Evolutionary conservation across 2,888 invertebrate species (phyloP), one percentile per base, ranked within the genome.

Genomic region (Phyllotreta striolata): DNA sequence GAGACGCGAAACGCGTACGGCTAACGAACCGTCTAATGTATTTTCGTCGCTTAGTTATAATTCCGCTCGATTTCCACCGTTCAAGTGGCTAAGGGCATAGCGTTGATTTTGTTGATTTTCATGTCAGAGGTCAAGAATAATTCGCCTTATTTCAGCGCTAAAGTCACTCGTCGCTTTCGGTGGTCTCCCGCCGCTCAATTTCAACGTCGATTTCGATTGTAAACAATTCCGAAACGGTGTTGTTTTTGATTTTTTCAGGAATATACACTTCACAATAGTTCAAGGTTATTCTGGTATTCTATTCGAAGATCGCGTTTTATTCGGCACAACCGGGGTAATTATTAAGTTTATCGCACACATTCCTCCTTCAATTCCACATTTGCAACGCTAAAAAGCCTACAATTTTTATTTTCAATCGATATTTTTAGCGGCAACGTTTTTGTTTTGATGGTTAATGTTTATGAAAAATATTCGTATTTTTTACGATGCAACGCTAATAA

Each of bases 71-170:
- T 12, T 55, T 58, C 34, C 44, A 39, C 43, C 60, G 39, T 60
- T 73, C 63, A 65, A 71, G 67, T 69, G 66, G 68, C 63, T 43
- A 64, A 68, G 70, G 67, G 68, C 62, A 43, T 66, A 69, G 70
- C 73, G 69, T 72, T 72, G 64, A 65, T 68, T 69, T 69, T 66
- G 69, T 69, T 68, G 65, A 65, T 68, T 70, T 70, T 68, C 72
- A 72, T 72, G 73, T 74, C 75, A 74, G 73, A 74, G 73, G 75
- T 75, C 74, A 73, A 68, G 70, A 74, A 73, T 72, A 67, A 69
- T 69, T 69, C 68, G 69, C 64, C 70, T 72, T 69, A 70, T 72
- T 62, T 63, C 52, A 40, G 57, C 63, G 56, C 56, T 67, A 68
- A 67, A 62, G 35, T 51, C 47, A 13, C 49, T 62, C 37, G 62